Base-by-base conservation (phyloP, 2,113 vertebrate genomes). In the Gracilinanus agilis region DNA sequence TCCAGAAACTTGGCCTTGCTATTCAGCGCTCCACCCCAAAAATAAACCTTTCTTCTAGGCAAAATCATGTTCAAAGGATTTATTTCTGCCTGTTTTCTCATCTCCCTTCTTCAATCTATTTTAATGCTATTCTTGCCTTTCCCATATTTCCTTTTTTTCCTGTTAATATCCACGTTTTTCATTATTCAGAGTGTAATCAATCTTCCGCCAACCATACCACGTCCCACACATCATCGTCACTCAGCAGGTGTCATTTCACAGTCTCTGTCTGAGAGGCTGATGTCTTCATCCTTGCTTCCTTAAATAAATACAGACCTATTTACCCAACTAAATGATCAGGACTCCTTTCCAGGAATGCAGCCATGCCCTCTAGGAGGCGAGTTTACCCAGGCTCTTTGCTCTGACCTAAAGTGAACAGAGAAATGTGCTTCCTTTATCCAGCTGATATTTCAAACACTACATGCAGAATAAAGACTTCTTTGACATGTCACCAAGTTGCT, bases 401-500 rank as follows among this genome's bases (percentile, higher is more conserved):
- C 92, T 25, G 23, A 90, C 54, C 0, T 0, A 56, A 13, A 7
- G 2, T 12, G 11, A 3, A 24, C 0, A 0, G 0, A 0, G 2
- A 1, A 9, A 6, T 3, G 0, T 0, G 0, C 9, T n/a, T 90
- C 55, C 54, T 54, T 9, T 24, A 12, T 23, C 6, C 67, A 2
- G 0, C 24, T 54, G 9, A 0, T 0, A 53, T 9, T 11, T 1
- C 0, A 13, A 4, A 0, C 9, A 0, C 0, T 0, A 19, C 10
- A 2, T 23, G 12, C n/a, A 19, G 25, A 88, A 53, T 29, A 25
- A 8, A 27, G 53, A 23, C 44, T 56, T 58, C 55, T 61, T 25
- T 55, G 23, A 1, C 0, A 0, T 0, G 13, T 2, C 1, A 0
- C 2, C 0, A 9, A 1, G 13, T 1, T 24, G 3, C 9, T 44